Base-by-base conservation (phyloP, 2,888 invertebrate genomes). In the Eupithecia dodoneata region DNA sequence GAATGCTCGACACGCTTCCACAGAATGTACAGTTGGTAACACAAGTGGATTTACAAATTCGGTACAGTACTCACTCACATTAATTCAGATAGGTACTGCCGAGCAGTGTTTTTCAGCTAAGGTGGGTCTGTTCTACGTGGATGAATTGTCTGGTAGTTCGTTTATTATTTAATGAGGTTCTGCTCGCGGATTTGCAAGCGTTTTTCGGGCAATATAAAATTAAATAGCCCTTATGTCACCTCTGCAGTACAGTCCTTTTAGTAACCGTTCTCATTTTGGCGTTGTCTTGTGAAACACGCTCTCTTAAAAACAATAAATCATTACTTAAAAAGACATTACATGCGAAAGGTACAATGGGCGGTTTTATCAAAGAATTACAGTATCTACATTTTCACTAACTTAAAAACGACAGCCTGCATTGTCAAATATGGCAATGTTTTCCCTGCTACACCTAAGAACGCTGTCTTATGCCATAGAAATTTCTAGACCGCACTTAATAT, bases 1-100 rank as follows among this genome's bases (percentile, higher is more conserved):
- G 76, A 76, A 74, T 63, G 73, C 71, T 76, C 69, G 65, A 73
- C 78, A 78, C 78, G 78, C 73, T 78, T 75, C 77, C 52, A 71
- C 18, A 55, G 59, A 74, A 74, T 42, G 69, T 70, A 77, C 72
- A 70, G 77, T 72, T 45, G 30, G n/a, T 2, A 49, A 49, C n/a
- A 72, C 9, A 77, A 74, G 18, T 66, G 6, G 44, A n/a, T n/a
- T 59, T n/a, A n/a, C n/a, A 65, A 76, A 55, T 44, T 67, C 67
- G 67, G 42, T 67, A 44, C 18, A 10, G 15, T 45, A 45, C 44
- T 69, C 10, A 10, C 2, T 69, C 10, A 10, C 4, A n/a, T 69
- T 30, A 10, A 63, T 12, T 63, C 63, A 63, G 18, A 3, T 30
- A 12, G 12, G 4, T 30, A 59, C 10, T 15, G 18, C 59, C 18